A percentile compares a stretch with the other conserved stretches of the same genome.
These are phyloP conservation scores for Eriocheir sinensis DNA, from an alignment of 1,140 invertebrate species.

Conservation along the genomic window DNA sequence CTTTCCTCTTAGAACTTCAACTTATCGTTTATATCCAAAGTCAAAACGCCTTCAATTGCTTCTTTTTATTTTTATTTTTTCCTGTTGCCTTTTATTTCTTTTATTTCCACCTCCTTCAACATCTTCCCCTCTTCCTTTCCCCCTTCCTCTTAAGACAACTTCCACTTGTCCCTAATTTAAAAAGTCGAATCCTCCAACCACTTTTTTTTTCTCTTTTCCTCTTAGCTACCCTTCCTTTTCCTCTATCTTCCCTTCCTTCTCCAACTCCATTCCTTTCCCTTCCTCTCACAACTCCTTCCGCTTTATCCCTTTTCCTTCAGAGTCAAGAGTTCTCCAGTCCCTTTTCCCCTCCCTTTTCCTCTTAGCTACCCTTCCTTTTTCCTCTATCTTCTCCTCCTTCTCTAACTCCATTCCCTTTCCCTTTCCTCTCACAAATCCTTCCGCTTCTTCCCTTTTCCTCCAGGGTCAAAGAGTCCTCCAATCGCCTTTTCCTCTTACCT, in stretches of 20 bases:
- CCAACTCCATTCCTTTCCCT: too few species aligned
- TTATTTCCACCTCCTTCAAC: neutral
- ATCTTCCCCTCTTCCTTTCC: neutral
- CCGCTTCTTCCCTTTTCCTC: too few species aligned
- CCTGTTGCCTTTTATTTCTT: neutral
- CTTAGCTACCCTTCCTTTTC: neutral
- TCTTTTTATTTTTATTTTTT: too few species aligned
- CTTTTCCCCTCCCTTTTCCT: neutral
- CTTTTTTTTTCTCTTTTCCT: neutral
- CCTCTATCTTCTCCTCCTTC: neutral
- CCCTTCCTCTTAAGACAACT: neutral
- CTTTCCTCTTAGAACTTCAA: too few species aligned
- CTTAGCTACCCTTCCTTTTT: neutral
- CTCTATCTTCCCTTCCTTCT: neutral
- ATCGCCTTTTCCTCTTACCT: too few species aligned
- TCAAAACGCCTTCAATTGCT: too few species aligned
- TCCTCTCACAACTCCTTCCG: neutral
- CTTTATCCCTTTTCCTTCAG: neutral
- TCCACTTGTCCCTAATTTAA: neutral
- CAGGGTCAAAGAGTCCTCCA: too few species aligned
- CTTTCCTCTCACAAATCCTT: too few species aligned
- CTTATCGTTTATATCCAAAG: too few species aligned
- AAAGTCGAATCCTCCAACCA: neutral
- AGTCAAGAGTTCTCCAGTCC: neutral
- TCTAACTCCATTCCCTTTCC: neutral